Base-by-base conservation (phyloP, 2,888 invertebrate genomes). In the Rhamphomyia laevipes region DNA sequence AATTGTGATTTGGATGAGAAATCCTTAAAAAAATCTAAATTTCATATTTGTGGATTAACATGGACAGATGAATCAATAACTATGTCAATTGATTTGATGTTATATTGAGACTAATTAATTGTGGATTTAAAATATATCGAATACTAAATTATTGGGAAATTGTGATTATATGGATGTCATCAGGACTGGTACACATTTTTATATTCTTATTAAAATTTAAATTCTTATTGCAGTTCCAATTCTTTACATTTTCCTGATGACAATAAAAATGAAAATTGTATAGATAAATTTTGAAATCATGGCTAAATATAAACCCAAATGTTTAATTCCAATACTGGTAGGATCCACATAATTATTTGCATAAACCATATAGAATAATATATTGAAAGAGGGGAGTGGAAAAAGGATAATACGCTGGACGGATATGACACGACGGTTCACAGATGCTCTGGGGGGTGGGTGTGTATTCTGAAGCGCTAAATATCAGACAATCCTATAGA, bases 241-340 rank as follows among this genome's bases (percentile, higher is more conserved):
- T 67, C 78, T 5, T 75, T 78, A 41, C 80, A 80, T 59, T 88
- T 87, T 63, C 75, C 80, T 0, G 85, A 89, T 58, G 57, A 56
- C 1, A 56, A 58, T 5, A 45, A 51, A 15, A 56, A 58, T 21
- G 55, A 55, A 16, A 42, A 49, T 12, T 47, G 51, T 1, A n/a
- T n/a, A n/a, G n/a, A n/a, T n/a, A 45, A 13, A 13, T 52, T 51
- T 17, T 21, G 6, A 91, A 90, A 63, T 89, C 89, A 0, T 91
- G 90, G 89, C 68, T 53, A 18, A 87, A 88, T 63, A 64, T 64
- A 4, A 77, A 77, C 27, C 77, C 80, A 0, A 81, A 81, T 61
- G 80, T 80, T 1, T 77, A 80, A 67, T 69, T 79, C 4, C 73
- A 78, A 48, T 89, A 89, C 71, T 86, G 84, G 80, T 71, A 74